phyloP scores from a whole-genome alignment of 2,888 invertebrate species.

The Nomada flava region DNA sequence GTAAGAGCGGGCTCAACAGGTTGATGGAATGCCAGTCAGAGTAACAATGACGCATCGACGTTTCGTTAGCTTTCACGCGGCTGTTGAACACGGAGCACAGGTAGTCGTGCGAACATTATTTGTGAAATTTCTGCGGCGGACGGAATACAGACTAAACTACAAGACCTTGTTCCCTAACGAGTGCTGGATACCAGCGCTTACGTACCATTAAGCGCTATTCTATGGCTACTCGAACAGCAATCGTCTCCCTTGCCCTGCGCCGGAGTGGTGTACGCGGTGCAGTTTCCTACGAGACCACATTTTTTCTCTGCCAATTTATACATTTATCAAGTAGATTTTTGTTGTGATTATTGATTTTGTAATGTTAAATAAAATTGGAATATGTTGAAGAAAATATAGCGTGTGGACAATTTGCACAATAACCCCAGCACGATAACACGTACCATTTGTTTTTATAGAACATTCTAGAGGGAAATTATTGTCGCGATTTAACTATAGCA shows the following conservation, averaged over 20 bases:
- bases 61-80: background rate
- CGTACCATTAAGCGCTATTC: constrained; percentile 37
- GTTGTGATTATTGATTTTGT: background rate
- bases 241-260: constrained; percentile 48
- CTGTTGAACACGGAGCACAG: background rate
- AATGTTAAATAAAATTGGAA: background rate
- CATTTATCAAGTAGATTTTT: background rate
- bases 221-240: constrained; percentile 51
- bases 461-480: too few relatives aligned
- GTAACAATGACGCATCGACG: background rate
- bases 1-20: constrained; percentile 28
- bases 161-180: constrained; percentile 39
- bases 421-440: background rate
- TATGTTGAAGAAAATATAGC: background rate
- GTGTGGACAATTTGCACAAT: background rate
- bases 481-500: too few relatives aligned
- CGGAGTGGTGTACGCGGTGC: constrained; percentile 20
- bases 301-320: background rate
- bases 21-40: background rate
- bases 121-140: constrained; percentile 7
- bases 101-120: constrained; percentile 25
- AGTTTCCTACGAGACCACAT: constrained; percentile 46
- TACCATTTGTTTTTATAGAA: too few relatives aligned
- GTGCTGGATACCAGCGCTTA: constrained; percentile 40
- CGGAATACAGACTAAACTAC: constrained; percentile 8